A percentile compares a stretch with the other conserved stretches of the same genome.
Conservation (phyloP, 64 coral and sea anemone genomes). For the Montipora foliosa region DNA sequence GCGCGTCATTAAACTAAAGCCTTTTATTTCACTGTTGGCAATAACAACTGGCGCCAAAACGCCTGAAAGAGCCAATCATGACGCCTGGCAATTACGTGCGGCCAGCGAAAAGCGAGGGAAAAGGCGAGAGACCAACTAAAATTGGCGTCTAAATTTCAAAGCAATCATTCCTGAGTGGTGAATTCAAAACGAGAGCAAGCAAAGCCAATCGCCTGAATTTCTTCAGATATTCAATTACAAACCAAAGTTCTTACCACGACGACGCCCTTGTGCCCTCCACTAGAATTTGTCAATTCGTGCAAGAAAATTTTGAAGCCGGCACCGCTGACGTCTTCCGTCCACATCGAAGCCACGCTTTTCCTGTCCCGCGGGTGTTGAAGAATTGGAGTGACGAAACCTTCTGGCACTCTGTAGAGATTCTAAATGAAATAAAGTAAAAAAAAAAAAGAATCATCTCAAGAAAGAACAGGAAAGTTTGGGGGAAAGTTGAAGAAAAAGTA, state of each 20-base stretch:
- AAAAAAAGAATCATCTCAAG: neutral
- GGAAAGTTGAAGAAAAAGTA: too few species aligned
- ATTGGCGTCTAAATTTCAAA: too few species aligned
- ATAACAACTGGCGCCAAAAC: too few species aligned
- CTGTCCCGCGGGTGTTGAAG: neutral
- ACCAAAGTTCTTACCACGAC: neutral
- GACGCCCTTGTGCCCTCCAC: neutral
- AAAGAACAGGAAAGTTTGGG: neutral
- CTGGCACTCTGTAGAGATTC: neutral
- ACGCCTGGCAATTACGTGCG: too few species aligned
- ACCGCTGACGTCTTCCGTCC: conserved; percentile 13
- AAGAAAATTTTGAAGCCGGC: neutral
- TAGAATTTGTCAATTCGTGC: conserved; percentile 16
- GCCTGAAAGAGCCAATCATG: too few species aligned
- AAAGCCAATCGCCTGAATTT: neutral
- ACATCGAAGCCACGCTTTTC: neutral
- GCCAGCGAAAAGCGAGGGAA: too few species aligned
- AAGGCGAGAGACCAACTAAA: too few species aligned
- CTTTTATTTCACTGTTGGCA: too few species aligned
- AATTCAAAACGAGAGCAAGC: too few species aligned
- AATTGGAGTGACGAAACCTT: conserved; percentile 4
- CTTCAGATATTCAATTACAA: too few species aligned
- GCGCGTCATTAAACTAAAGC: too few species aligned
- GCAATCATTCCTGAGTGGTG: too few species aligned
- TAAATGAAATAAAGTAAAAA: neutral